A percentile compares a stretch with the other conserved stretches of the same genome.
These are phyloP conservation scores for Melanotaenia maccullochi DNA, from an alignment of 2,797 vertebrate species.

Conservation along the genomic window DNA sequence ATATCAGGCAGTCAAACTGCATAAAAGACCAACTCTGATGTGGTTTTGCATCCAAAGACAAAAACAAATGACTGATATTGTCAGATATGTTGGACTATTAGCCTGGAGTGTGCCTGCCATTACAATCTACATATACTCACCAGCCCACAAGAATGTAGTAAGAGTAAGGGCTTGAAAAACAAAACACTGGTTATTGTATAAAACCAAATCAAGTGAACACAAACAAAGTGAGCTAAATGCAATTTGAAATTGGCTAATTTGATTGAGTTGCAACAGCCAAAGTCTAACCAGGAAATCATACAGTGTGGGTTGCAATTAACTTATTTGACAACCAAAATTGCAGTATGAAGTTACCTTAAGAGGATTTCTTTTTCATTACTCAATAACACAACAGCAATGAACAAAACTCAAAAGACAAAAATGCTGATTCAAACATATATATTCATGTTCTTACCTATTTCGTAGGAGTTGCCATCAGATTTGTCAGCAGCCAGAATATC, in stretches of 20 bases:
- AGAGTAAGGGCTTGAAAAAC: not conserved
- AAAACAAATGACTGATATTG: not conserved
- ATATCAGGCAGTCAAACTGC: not conserved
- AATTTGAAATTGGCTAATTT: not conserved
- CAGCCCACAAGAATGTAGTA: not conserved
- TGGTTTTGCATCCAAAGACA: not conserved
- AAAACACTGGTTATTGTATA: not conserved
- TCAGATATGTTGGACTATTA: not conserved
- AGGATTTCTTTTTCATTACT: not conserved
- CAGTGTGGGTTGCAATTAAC: not conserved
- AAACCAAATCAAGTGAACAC: not conserved
- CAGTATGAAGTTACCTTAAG: not conserved
- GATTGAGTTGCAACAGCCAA: not conserved
- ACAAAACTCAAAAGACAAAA: not conserved
- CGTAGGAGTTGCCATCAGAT: slow-evolving; percentile 87
- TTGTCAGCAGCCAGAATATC: slow-evolving; percentile 87
- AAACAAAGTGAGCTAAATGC: not conserved
- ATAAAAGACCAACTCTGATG: not conserved
- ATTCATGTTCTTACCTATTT: slow-evolving; percentile 82
- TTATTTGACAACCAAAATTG: not conserved
- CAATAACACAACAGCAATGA: not conserved
- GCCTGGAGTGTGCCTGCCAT: not conserved
- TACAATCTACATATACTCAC: not conserved
- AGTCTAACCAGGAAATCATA: not conserved
- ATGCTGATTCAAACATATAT: not conserved